These are phyloP conservation scores for Vanessa tameamea DNA, from an alignment of 1,140 invertebrate genomes.

Conservation along the genomic window DNA sequence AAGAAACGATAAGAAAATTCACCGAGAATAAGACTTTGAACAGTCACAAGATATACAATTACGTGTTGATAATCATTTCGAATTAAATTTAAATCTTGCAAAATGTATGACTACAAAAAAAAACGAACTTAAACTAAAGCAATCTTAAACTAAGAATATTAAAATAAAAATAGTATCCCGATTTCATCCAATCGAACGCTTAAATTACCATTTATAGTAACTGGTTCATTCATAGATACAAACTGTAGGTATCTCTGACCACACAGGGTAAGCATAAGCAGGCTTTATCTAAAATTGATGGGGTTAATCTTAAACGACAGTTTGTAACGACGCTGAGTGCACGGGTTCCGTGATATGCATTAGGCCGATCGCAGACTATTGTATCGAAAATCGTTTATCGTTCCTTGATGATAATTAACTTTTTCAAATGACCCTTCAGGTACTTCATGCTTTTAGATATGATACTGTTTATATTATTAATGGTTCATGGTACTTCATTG, in stretches of 20 bases:
- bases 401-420: not conserved
- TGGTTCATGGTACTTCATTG: too few species aligned
- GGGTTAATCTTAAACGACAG: constrained; percentile 22
- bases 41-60: too few species aligned
- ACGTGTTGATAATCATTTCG: too few species aligned
- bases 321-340: constrained; percentile 6
- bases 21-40: too few species aligned
- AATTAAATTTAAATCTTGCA: too few species aligned
- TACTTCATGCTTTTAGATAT: too few species aligned
- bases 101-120: not conserved
- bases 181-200: not conserved
- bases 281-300: constrained; percentile 18
- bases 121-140: not conserved
- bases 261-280: constrained; percentile 5
- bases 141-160: not conserved
- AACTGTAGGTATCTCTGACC: not conserved
- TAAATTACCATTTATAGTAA: not conserved
- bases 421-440: not conserved
- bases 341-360: not conserved
- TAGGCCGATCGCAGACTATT: not conserved
- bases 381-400: not conserved
- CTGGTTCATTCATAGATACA: constrained; percentile 17
- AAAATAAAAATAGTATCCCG: not conserved
- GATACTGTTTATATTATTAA: too few species aligned
- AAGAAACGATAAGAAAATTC: not conserved